A percentile compares a stretch with the other conserved stretches of the same genome.
Conservation (phyloP, 2,113 vertebrate genomes). For the Ariopsis seemanni region DNA sequence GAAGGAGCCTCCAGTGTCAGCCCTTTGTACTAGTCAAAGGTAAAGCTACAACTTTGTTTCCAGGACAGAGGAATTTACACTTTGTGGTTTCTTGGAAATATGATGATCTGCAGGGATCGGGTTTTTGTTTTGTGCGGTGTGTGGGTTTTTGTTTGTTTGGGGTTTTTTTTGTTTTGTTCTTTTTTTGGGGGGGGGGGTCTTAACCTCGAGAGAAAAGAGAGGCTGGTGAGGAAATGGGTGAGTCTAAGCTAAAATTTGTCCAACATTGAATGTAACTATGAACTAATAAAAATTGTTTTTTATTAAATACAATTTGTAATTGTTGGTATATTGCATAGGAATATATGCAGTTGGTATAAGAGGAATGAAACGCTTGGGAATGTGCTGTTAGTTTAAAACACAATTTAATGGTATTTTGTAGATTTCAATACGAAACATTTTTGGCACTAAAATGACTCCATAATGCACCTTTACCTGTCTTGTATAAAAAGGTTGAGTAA, state of each 20-base stretch:
- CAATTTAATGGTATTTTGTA: no score
- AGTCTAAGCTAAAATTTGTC: not conserved
- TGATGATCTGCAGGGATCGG: no score
- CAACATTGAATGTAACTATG: not conserved
- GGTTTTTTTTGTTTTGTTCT: no score
- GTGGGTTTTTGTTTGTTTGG: not conserved
- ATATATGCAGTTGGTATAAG: not conserved
- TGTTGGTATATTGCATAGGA: not conserved
- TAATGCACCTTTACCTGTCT: not conserved
- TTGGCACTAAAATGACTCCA: constrained; percentile 23
- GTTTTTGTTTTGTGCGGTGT: no score
- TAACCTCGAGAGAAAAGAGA: not conserved
- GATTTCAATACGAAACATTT: not conserved
- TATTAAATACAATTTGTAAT: not conserved
- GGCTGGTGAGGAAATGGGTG: not conserved
- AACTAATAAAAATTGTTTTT: not conserved
- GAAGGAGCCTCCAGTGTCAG: not conserved
- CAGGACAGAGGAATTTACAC: not conserved
- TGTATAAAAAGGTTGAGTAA: not conserved
- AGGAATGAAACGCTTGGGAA: not conserved
- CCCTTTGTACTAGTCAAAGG: not conserved
- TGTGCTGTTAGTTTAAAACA: no score
- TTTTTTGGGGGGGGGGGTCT: no score
- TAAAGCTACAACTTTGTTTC: not conserved
- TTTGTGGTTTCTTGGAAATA: not conserved